A percentile compares a stretch with the other conserved stretches of the same genome.
phyloP scores from a whole-genome alignment of 2,888 invertebrate species.

The Leptura quadrifasciata region DNA sequence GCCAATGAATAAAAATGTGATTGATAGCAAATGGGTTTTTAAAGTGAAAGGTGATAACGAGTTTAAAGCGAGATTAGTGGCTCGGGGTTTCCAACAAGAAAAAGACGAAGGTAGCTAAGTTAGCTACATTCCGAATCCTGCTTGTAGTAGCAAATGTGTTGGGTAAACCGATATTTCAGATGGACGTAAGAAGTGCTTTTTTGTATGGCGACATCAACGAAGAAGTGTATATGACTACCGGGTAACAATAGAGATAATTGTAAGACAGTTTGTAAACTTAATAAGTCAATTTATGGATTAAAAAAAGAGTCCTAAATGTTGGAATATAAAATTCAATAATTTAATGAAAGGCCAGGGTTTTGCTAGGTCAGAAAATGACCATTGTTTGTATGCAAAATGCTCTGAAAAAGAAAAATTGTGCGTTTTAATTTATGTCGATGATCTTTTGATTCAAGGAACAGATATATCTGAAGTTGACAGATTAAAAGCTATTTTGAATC shows the following conservation, averaged over 20 bases:
- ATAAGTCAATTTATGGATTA: slow-evolving; percentile 56
- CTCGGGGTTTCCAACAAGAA: slow-evolving; percentile 25
- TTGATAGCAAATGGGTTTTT: slow-evolving; percentile 48
- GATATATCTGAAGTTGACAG: too few species aligned
- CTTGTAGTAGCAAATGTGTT: slow-evolving; percentile 34
- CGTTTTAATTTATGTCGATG: neutral
- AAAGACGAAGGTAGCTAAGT: slow-evolving; percentile 2
- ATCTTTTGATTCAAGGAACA: too few species aligned
- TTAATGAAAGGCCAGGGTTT: slow-evolving; percentile 47
- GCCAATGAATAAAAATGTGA: slow-evolving; percentile 38
- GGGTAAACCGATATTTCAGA: slow-evolving; percentile 50
- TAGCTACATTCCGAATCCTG: slow-evolving; percentile 37
- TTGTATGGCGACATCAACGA: slow-evolving; percentile 57
- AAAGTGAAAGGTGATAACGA: slow-evolving; percentile 41
- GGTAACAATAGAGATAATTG: slow-evolving; percentile 43
- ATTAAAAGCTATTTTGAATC: neutral
- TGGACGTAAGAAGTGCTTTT: slow-evolving; percentile 58
- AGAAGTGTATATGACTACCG: slow-evolving; percentile 55
- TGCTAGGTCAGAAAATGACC: slow-evolving; percentile 47
- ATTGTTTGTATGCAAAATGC: slow-evolving; percentile 14
- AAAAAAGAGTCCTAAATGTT: slow-evolving; percentile 54
- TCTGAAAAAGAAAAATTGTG: neutral
- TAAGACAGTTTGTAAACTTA: slow-evolving; percentile 52
- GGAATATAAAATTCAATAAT: slow-evolving; percentile 56
- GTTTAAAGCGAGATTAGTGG: slow-evolving; percentile 52